A percentile compares a stretch with the other conserved stretches of the same genome.
These are phyloP conservation scores for Drosophila nasuta DNA, from an alignment of 1,140 invertebrate genomes.

Conservation along the genomic window DNA sequence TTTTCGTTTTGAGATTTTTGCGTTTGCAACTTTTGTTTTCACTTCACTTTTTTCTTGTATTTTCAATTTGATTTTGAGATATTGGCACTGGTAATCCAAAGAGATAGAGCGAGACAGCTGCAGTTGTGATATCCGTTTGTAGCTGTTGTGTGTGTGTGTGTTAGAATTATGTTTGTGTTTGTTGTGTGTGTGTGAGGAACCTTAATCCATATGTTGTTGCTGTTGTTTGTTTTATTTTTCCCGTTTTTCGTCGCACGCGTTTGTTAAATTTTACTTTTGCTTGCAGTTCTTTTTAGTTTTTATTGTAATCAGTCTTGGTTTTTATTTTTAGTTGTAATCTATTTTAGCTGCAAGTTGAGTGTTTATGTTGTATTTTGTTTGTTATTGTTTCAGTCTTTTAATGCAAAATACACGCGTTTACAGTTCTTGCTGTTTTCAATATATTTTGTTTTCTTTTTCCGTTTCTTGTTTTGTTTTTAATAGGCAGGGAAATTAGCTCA, in stretches of 20 bases:
- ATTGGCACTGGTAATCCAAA: constrained; percentile 84
- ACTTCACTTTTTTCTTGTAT: constrained; percentile 42
- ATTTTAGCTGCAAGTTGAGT: constrained; percentile 62
- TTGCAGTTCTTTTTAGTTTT: constrained; percentile 53
- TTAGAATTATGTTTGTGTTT: constrained; percentile 28
- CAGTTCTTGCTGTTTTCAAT: constrained; percentile 1
- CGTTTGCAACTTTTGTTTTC: constrained; percentile 57
- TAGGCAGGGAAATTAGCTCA: constrained; percentile 41
- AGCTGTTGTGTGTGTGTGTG: constrained; percentile 37
- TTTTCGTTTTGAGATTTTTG: constrained; percentile 43
- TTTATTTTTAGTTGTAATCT: constrained; percentile 52
- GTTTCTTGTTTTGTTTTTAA: constrained; percentile 28
- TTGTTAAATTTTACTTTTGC: constrained; percentile 31
- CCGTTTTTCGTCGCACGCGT: background rate
- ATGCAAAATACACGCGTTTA: constrained; percentile 55
- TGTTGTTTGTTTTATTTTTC: constrained; percentile 45
- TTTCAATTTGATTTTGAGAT: constrained; percentile 20
- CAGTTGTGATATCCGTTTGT: constrained; percentile 69
- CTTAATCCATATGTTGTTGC: constrained; percentile 80
- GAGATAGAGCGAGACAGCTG: constrained; percentile 48
- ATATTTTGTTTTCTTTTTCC: too few relatives aligned
- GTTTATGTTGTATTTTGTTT: constrained; percentile 55
- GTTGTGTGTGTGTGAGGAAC: constrained; percentile 62
- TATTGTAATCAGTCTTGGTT: constrained; percentile 77
- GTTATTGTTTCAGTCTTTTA: constrained; percentile 57